Evolutionary conservation across 1,140 invertebrate species (phyloP).

Genomic region (Stegodyphus mimosarum): DNA sequence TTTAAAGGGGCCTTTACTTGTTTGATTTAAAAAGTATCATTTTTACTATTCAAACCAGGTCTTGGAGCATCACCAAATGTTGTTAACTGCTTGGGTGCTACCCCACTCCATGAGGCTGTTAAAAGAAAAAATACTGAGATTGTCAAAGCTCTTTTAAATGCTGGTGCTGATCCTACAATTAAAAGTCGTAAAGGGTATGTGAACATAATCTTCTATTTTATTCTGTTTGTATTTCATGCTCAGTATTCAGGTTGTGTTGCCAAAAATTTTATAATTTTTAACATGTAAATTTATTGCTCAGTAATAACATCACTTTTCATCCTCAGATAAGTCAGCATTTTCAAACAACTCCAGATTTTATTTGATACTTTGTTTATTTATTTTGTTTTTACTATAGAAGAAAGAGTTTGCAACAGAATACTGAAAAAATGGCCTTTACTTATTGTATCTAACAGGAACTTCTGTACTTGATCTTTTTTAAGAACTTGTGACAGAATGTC

Average conservation of each 20-base stretch:
- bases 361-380: too few relatives aligned
- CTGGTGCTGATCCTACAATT: conserved; percentile 73
- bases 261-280: too few relatives aligned
- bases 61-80: conserved; percentile 70
- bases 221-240: conserved; percentile 22
- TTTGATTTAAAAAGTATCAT: background rate
- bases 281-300: too few relatives aligned
- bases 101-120: conserved; percentile 76
- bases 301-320: too few relatives aligned
- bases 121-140: conserved; percentile 72
- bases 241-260: background rate
- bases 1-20: background rate
- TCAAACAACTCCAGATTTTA: too few relatives aligned
- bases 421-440: too few relatives aligned
- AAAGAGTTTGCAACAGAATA: too few relatives aligned
- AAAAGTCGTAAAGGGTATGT: conserved; percentile 72
- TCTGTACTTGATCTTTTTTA: too few relatives aligned
- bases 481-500: too few relatives aligned
- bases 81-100: conserved; percentile 73
- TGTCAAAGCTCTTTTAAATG: conserved; percentile 72
- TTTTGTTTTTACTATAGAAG: too few relatives aligned
- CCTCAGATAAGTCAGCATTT: too few relatives aligned
- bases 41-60: conserved; percentile 67
- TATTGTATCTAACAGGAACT: too few relatives aligned
- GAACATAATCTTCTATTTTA: background rate